Percentiles rank a stretch among this genome's conserved stretches.
These are phyloP conservation scores for Calliopum simillimum DNA, from an alignment of 2,888 invertebrate genomes.

Conservation along the genomic window DNA sequence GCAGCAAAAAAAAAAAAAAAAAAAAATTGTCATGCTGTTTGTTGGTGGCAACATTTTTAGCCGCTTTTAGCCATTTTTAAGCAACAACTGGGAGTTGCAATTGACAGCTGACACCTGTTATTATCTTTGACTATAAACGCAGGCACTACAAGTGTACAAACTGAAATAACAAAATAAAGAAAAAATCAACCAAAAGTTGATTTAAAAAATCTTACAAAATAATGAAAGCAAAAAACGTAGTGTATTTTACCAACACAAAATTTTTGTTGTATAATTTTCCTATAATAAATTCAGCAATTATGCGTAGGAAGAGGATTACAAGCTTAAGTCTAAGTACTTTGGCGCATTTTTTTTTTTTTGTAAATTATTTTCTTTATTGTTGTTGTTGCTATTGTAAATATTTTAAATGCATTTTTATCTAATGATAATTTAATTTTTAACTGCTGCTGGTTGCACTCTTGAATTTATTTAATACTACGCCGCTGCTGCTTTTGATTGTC, in stretches of 20 bases:
- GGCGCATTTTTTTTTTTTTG: too few relatives aligned
- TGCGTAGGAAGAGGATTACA: constrained; percentile 13
- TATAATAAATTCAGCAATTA: not conserved
- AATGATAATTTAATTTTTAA: not conserved
- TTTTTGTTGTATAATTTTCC: too few relatives aligned
- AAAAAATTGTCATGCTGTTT: constrained; percentile 37
- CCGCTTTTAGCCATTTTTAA: constrained; percentile 11
- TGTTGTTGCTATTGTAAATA: not conserved
- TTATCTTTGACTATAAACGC: constrained; percentile 26
- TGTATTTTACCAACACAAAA: not conserved
- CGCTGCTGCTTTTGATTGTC: too few relatives aligned
- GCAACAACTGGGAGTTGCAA: constrained; percentile 45
- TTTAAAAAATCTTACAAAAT: not conserved
- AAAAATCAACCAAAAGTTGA: not conserved
- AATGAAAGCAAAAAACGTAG: not conserved
- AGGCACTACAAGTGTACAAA: not conserved
- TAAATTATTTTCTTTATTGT: not conserved
- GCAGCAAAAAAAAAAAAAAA: constrained; percentile 9
- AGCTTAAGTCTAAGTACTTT: not conserved
- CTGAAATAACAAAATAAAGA: not conserved
- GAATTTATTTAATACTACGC: too few relatives aligned
- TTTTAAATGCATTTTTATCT: constrained; percentile 5
- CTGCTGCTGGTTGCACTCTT: too few relatives aligned
- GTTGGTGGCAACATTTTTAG: constrained; percentile 26
- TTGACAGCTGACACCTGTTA: constrained; percentile 51